Base-by-base conservation (phyloP, 1,140 invertebrate species). In the Drosophila pachea region DNA sequence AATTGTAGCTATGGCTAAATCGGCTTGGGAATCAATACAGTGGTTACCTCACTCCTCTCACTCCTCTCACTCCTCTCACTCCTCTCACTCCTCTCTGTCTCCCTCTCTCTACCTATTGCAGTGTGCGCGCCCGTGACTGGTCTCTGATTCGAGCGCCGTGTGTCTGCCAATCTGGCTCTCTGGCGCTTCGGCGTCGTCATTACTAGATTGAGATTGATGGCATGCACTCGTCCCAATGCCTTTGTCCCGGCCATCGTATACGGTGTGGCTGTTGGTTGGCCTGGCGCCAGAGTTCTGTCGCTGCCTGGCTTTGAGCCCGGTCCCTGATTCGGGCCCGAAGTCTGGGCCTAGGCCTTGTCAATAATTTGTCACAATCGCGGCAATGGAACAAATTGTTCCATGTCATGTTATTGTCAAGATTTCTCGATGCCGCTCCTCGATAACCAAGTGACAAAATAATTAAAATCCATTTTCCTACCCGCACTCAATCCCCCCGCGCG, bases 301-400 rank as follows among this genome's bases (percentile, higher is more conserved):
- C 16, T 61, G 48, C 49, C 40, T 42, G 33, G 48, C 45, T 68
- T 53, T 48, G 11, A 42, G 36, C 47, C 47, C 43, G 29, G 49
- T 53, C 14, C 47, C 22, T 29, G 48, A 7, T 0, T 33, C n/a
- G n/a, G 50, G 32, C 11, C 22, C 8, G 48, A 38, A 29, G 31
- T 59, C 50, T 59, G 54, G 55, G 53, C 61, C 66, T n/a, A 49
- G 66, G 66, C 63, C 47, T 87, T 81, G 77, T 82, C 73, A 83
- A 88, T 88, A 88, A 88, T 88, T 88, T 88, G 86, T 88, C 86
- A 88, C 86, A 81, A 81, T 79, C 76, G 81, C 76, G 67, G 73
- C 78, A 82, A 76, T 77, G 76, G 62, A 68, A 82, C 77, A 86
- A 86, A 87, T 87, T 88, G 68, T 88, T 81, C 63, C 70, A 84